These are phyloP conservation scores for Psettodes erumei DNA, from an alignment of 2,113 vertebrate species.

Conservation along the genomic window DNA sequence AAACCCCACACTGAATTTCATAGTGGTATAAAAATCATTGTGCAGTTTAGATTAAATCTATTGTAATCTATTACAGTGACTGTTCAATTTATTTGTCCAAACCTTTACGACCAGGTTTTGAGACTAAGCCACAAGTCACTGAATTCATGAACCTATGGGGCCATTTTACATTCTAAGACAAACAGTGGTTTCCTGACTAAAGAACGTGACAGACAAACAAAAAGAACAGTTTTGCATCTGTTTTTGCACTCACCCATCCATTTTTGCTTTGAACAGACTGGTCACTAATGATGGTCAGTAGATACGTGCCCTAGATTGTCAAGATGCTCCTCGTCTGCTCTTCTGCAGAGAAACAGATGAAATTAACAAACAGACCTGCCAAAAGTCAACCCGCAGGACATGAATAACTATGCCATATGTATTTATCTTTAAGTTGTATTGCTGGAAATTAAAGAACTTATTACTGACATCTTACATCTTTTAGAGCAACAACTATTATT, in stretches of 20 bases:
- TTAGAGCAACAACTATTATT: not conserved
- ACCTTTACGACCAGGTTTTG: not conserved
- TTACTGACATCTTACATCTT: not conserved
- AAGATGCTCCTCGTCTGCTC: conserved; percentile 16
- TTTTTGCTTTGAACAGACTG: conserved; percentile 21
- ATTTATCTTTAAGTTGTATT: not conserved
- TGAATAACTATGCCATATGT: not conserved
- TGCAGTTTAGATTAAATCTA: not conserved
- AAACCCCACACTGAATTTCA: not conserved
- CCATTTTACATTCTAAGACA: not conserved
- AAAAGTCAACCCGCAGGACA: not conserved
- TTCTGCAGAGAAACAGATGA: conserved; percentile 8
- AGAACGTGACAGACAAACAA: not conserved
- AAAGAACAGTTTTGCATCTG: not conserved
- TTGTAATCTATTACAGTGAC: too few species aligned
- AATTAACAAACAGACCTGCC: not conserved
- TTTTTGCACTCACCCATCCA: conserved; percentile 60
- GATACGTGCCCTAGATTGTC: not conserved
- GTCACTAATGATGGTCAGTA: conserved; percentile 8
- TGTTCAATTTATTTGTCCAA: not conserved
- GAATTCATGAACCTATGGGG: not conserved
- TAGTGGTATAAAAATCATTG: not conserved
- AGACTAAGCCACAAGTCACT: not conserved
- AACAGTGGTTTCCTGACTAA: not conserved
- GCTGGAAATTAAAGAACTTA: not conserved